Conservation (phyloP, 2,797 vertebrate species). For the Lacerta viridis region DNA sequence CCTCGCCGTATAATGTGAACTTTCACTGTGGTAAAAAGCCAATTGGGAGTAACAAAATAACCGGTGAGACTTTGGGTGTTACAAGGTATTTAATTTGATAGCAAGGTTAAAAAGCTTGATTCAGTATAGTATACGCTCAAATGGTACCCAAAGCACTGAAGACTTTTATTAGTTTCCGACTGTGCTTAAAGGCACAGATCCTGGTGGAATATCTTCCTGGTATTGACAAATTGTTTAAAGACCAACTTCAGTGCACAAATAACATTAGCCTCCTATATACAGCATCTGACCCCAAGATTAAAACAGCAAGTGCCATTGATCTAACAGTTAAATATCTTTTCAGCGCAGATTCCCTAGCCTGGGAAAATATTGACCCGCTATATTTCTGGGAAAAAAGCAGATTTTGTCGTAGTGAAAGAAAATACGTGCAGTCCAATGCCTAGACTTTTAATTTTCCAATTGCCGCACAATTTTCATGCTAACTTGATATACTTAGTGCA, state of each 20-base stretch:
- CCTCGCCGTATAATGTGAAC: constrained; percentile 27
- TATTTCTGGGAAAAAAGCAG: constrained; percentile 15
- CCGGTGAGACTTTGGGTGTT: not conserved
- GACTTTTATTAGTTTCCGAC: constrained; percentile 36
- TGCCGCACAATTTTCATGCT: constrained; percentile 2
- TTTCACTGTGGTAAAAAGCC: constrained; percentile 22
- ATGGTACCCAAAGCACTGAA: constrained; percentile 13
- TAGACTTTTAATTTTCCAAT: constrained; percentile 14
- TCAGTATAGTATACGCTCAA: constrained; percentile 2
- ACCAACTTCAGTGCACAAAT: constrained; percentile 20
- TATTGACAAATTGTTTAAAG: constrained; percentile 51
- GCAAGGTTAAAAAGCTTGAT: constrained; percentile 42
- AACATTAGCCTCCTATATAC: not conserved
- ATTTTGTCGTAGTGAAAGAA: constrained; percentile 10
- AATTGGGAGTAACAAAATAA: constrained; percentile 38
- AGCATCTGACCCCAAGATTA: constrained; percentile 25
- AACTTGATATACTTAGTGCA: not conserved
- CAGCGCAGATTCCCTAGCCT: constrained; percentile 2
- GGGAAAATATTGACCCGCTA: constrained; percentile 22
- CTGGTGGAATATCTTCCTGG: constrained; percentile 27
- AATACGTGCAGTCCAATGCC: not conserved
- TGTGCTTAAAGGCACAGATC: constrained; percentile 25
- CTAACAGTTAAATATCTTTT: constrained; percentile 41
- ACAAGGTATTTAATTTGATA: constrained; percentile 34
- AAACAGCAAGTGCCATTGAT: constrained; percentile 38